Evolutionary conservation across 1,140 invertebrate species (phyloP).

Genomic region (Spodoptera litura): DNA sequence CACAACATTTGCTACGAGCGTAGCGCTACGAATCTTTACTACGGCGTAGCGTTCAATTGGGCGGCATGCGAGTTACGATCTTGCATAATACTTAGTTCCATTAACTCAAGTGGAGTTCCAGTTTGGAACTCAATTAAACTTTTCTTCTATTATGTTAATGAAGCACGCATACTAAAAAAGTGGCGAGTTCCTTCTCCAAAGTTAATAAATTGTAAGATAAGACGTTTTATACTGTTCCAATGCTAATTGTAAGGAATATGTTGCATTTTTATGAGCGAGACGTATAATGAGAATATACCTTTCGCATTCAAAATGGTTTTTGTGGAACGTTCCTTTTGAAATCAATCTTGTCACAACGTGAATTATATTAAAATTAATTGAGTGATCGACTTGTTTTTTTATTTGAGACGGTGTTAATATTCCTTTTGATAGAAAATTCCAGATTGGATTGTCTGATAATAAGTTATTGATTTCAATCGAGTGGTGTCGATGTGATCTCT

Average conservation of each 20-base stretch:
- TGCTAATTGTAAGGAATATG: conserved; percentile 38
- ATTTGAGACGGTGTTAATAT: conserved; percentile 1
- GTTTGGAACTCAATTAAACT: conserved; percentile 57
- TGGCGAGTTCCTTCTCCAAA: conserved; percentile 31
- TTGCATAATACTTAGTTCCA: conserved; percentile 50
- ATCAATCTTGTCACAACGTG: conserved; percentile 20
- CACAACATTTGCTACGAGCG: conserved; percentile 40
- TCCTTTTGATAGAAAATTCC: not conserved
- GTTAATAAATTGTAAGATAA: conserved; percentile 48
- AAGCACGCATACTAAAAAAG: conserved; percentile 46
- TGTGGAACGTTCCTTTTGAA: not conserved
- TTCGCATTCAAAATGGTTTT: not conserved
- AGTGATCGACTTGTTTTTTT: conserved; percentile 9
- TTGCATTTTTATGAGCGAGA: conserved; percentile 28
- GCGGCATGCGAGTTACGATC: conserved; percentile 50
- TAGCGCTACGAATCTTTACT: conserved; percentile 43
- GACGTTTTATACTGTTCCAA: conserved; percentile 19
- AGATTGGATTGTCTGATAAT: no score
- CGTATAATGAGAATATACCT: conserved; percentile 13
- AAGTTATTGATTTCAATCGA: no score
- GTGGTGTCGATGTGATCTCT: no score
- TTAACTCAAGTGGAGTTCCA: conserved; percentile 44
- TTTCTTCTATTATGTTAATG: conserved; percentile 57
- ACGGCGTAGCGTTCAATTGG: conserved; percentile 47
- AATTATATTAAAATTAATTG: conserved; percentile 27